Evolutionary conservation across 1,140 invertebrate genomes (phyloP).

Genomic region (Steinernema khuongi): DNA sequence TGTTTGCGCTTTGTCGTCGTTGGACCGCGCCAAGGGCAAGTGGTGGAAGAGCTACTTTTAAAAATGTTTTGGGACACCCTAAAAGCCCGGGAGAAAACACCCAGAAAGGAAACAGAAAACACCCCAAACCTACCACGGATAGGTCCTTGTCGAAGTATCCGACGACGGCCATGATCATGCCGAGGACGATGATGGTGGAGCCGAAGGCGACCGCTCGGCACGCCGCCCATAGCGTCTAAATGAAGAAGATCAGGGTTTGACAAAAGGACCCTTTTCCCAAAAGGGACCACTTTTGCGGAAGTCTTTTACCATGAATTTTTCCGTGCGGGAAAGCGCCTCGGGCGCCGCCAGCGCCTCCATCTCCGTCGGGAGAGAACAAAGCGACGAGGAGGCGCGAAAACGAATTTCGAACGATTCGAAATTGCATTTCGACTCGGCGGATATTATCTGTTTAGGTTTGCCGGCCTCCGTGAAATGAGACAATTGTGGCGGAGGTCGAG

Average conservation of each 20-base stretch:
- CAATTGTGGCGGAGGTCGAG: neutral
- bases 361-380: neutral
- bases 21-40: neutral
- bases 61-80: too few species aligned
- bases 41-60: neutral
- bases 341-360: neutral
- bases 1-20: too few species aligned
- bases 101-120: too few species aligned
- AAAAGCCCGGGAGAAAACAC: too few species aligned
- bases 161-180: conserved; percentile 52
- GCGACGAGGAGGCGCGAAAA: neutral
- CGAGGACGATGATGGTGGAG: conserved; percentile 46
- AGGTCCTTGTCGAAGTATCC: conserved; percentile 55
- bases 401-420: conserved; percentile 8
- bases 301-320: conserved; percentile 2
- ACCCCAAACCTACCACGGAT: conserved; percentile 48
- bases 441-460: conserved; percentile 17
- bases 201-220: conserved; percentile 52
- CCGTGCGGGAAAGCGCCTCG: neutral
- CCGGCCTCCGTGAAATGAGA: neutral
- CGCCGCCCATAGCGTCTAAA: conserved; percentile 55
- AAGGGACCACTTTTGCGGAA: neutral
- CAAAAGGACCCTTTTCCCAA: neutral
- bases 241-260: conserved; percentile 20
- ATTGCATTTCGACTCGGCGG: conserved; percentile 3